Evolutionary conservation across 2,113 vertebrate species (phyloP), one percentile per base, ranked within the genome.

Genomic region (Indicator indicator): DNA sequence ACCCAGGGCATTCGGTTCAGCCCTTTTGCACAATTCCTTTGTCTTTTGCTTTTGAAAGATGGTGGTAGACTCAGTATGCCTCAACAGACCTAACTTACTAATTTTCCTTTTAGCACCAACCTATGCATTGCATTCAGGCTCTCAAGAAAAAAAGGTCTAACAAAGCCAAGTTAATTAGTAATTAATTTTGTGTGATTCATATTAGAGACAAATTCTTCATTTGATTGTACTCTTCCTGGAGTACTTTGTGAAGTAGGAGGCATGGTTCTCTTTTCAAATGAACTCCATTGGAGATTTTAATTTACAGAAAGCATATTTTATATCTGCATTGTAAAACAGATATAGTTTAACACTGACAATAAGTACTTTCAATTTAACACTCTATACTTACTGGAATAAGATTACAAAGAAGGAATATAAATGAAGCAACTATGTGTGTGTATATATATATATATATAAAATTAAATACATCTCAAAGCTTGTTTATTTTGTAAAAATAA

Each of bases 1-100:
- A 69, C 7, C 9, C 27, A 33, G 58, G 58, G 20, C 2, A 2
- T 48, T 86, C 0, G 0, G 33, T 74, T 92, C 36, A 62, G 65
- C 30, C 64, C 7, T 7, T 50, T 2, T 72, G n/a, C 28, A 86
- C 46, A 73, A 48, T 74, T 89, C 33, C 19, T 87, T n/a, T 55
- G 46, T 84, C 38, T 59, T 96, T 79, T 65, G 46, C 76, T 96
- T 92, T 80, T 86, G 40, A 77, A 94, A 65, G 77, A 89, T 30
- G 69, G 68, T 28, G 12, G 42, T 44, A 94, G 69, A 70, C n/a
- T 89, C 24, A 24, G 23, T 1, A 7, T 64, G 54, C 81, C 40
- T 70, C 69, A 62, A 56, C 71, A 89, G 86, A 81, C 40, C 72
- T 78, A 30, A 50, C 55, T 89, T 72, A 86, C 28, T 69, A 76